Evolutionary conservation across 2,113 vertebrate species (phyloP).

Genomic region (Oncorhynchus clarkii): DNA sequence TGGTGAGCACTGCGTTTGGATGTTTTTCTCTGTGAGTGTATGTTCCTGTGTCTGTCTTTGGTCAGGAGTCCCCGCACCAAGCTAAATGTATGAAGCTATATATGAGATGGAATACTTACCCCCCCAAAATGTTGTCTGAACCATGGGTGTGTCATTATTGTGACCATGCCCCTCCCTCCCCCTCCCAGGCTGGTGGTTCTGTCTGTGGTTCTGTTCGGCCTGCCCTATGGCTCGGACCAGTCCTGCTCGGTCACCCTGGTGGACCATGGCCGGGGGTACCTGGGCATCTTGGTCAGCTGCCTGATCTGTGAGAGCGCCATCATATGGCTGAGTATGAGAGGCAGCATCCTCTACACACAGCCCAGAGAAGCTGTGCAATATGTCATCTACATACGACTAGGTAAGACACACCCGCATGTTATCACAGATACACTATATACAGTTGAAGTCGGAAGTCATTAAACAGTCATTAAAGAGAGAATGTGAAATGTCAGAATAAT

Average conservation of each 20-base stretch:
- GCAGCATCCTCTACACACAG: constrained; percentile 97
- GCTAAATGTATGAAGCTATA: too few species aligned
- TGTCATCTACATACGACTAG: constrained; percentile 95
- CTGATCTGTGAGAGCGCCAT: constrained; percentile 98
- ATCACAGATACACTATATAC: neutral
- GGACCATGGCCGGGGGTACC: constrained; percentile 95
- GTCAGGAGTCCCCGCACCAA: too few species aligned
- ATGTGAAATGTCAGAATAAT: too few species aligned
- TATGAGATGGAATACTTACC: neutral
- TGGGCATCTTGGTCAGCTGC: constrained; percentile 97
- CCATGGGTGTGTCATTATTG: neutral
- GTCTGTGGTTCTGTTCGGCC: constrained; percentile 95
- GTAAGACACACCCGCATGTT: constrained; percentile 71
- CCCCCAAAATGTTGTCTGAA: neutral
- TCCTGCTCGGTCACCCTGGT: constrained; percentile 94
- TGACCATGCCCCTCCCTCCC: neutral
- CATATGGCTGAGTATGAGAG: constrained; percentile 99
- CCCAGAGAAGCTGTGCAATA: constrained; percentile 98
- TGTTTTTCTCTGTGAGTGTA: too few species aligned
- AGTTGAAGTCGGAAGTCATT: too few species aligned
- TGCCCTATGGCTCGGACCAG: constrained; percentile 89
- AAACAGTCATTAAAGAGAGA: too few species aligned
- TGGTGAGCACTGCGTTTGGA: constrained; percentile 75
- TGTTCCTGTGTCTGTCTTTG: too few species aligned
- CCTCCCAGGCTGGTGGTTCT: constrained; percentile 90